Base-by-base conservation (phyloP, 2,113 vertebrate species). In the Conger conger region DNA sequence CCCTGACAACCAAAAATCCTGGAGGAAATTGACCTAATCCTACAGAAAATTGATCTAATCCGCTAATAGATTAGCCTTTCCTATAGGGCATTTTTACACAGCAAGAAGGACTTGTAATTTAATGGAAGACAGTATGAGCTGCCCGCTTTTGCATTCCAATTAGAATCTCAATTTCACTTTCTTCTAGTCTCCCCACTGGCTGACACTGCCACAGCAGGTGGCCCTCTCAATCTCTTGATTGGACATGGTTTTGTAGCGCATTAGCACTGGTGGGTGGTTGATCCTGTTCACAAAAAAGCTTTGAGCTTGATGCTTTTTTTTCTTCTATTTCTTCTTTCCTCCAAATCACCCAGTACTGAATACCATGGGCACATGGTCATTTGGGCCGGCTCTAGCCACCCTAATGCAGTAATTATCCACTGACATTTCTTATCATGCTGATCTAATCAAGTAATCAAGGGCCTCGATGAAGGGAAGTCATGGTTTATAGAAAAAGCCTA, bases 351-450 rank as follows among this genome's bases (percentile, higher is more conserved):
- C 27, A 11, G 5, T n/a, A 73, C 68, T 33, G 27, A 73, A 73
- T 11, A 73, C 68, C n/a, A 6, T 73, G 27, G 27, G 68, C n/a
- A 13, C 68, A 30, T 73, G 68, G 68, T 73, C 68, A 73, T 73
- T 73, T 73, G 8, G n/a, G 3, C 68, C 27, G 33, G 68, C 27
- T 73, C 68, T 6, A 33, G 27, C 68, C n/a, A 30, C n/a, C 2
- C 68, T 73, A 73, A n/a, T 73, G 11, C 68, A 73, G 68, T 33
- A 73, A 73, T 73, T 73, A 73, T 13, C 68, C 27, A 27, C 57
- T 63, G 57, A 63, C 57, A 63, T 63, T 63, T 63, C 57, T 63
- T 63, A 63, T n/a, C n/a, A 73, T 33, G 68, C 68, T 73, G 68
- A 73, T 30, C 68, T 33, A 73, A 73, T 73, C 68, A 73, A 73